Percentiles rank a stretch among this genome's conserved stretches.
Evolutionary conservation across 2,797 vertebrate species (phyloP).

Genomic region (Lepilemur ruficaudatus): DNA sequence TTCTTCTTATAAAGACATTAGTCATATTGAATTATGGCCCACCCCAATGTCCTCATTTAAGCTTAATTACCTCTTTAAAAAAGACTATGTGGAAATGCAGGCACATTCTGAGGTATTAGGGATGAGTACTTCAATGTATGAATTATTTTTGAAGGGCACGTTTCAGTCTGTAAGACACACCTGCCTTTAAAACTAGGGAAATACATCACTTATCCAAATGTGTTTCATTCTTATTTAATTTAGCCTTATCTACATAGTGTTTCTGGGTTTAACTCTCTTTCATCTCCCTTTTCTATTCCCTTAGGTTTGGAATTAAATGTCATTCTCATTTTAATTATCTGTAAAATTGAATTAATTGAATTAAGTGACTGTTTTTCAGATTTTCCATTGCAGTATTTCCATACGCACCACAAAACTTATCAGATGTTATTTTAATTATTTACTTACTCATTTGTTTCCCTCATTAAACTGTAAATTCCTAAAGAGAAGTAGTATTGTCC

Average conservation of each 20-base stretch:
- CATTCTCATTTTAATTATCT: not conserved
- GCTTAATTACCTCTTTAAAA: not conserved
- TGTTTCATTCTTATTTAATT: not conserved
- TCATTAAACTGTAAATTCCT: not conserved
- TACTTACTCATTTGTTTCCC: not conserved
- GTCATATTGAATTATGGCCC: not conserved
- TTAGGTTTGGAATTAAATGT: not conserved
- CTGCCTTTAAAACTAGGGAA: not conserved
- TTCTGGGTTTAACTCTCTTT: not conserved
- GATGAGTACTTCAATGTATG: not conserved
- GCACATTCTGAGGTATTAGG: not conserved
- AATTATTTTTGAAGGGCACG: not conserved
- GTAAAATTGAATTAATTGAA: not conserved
- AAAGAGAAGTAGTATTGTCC: not conserved
- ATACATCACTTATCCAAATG: not conserved
- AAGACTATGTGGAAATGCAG: not conserved
- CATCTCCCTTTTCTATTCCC: not conserved
- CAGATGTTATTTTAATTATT: not conserved
- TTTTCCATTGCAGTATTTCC: not conserved
- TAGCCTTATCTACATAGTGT: not conserved
- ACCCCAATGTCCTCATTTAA: not conserved
- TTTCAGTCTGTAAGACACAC: not conserved
- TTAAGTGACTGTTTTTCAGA: not conserved
- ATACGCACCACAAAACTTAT: not conserved
- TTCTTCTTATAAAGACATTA: not conserved